Conservation (phyloP, 2,797 vertebrate genomes). For the Gymnothorax javanicus region DNA sequence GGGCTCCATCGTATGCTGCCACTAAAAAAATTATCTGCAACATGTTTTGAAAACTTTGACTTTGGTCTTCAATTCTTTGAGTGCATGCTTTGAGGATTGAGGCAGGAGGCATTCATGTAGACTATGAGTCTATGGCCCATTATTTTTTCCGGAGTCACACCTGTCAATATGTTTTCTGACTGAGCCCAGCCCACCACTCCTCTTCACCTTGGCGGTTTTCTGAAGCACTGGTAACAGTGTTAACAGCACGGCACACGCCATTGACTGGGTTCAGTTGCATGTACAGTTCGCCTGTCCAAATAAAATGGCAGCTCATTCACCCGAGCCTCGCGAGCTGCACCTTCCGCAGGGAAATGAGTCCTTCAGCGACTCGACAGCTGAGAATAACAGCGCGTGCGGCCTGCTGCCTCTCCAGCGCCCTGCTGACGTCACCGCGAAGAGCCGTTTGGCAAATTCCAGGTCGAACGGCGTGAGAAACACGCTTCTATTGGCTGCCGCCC, state of each 20-base stretch:
- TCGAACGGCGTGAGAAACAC: not conserved
- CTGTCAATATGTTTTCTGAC: constrained; percentile 51
- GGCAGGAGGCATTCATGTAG: too few relatives aligned
- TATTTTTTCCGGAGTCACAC: too few relatives aligned
- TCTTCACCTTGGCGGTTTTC: not conserved
- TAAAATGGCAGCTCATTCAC: not conserved
- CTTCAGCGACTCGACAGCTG: constrained; percentile 49
- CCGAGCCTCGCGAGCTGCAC: constrained; percentile 29
- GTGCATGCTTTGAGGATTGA: too few relatives aligned
- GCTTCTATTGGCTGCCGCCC: constrained; percentile 28
- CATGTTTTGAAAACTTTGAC: too few relatives aligned
- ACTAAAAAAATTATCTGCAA: too few relatives aligned
- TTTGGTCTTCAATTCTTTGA: too few relatives aligned
- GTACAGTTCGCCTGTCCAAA: not conserved
- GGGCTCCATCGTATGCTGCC: too few relatives aligned
- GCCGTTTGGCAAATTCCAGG: constrained; percentile 38
- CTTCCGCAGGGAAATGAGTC: constrained; percentile 47
- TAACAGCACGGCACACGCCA: too few relatives aligned
- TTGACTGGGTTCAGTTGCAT: too few relatives aligned
- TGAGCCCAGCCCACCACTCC: constrained; percentile 40
- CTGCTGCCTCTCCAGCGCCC: constrained; percentile 44
- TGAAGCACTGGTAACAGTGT: too few relatives aligned
- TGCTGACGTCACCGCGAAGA: constrained; percentile 38
- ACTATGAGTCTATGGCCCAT: too few relatives aligned
- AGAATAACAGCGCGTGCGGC: constrained; percentile 44